Evolutionary conservation across 2,113 vertebrate species (phyloP).

Genomic region (Pygoscelis adeliae): DNA sequence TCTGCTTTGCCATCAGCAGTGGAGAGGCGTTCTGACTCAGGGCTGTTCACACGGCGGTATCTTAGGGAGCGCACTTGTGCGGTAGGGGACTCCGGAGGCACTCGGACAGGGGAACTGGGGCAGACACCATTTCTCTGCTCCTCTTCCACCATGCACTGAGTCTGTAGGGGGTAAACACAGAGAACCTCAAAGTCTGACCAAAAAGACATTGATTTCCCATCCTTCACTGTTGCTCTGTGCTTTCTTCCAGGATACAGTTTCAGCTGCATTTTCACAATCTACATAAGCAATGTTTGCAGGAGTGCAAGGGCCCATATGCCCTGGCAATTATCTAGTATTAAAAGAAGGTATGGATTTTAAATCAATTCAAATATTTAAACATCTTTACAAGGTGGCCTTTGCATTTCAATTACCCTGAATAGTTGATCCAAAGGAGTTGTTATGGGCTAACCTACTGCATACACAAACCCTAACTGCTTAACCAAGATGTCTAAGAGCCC

Average conservation of each 20-base stretch:
- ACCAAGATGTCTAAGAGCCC: neutral
- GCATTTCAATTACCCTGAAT: neutral
- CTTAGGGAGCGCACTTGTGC: conserved; percentile 87
- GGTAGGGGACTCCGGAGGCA: conserved; percentile 86
- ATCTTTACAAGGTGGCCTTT: neutral
- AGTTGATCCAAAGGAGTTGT: neutral
- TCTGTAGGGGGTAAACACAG: conserved; percentile 59
- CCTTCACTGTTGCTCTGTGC: neutral
- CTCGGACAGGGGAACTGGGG: conserved; percentile 86
- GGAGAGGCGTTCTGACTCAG: conserved; percentile 89
- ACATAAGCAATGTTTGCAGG: neutral
- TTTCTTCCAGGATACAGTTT: neutral
- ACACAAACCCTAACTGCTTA: neutral
- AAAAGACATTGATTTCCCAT: neutral
- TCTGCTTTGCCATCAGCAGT: conserved; percentile 88
- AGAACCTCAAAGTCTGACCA: neutral
- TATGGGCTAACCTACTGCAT: neutral
- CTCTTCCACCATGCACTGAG: conserved; percentile 86
- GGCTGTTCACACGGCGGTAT: conserved; percentile 91
- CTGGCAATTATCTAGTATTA: neutral
- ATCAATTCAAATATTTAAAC: neutral
- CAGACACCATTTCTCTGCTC: conserved; percentile 87
- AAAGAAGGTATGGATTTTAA: neutral
- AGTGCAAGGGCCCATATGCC: neutral
- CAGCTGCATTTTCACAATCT: neutral